Percentiles rank a stretch among this genome's conserved stretches.
phyloP scores from a whole-genome alignment of 2,888 invertebrate genomes.

The Yponomeuta malinellus region DNA sequence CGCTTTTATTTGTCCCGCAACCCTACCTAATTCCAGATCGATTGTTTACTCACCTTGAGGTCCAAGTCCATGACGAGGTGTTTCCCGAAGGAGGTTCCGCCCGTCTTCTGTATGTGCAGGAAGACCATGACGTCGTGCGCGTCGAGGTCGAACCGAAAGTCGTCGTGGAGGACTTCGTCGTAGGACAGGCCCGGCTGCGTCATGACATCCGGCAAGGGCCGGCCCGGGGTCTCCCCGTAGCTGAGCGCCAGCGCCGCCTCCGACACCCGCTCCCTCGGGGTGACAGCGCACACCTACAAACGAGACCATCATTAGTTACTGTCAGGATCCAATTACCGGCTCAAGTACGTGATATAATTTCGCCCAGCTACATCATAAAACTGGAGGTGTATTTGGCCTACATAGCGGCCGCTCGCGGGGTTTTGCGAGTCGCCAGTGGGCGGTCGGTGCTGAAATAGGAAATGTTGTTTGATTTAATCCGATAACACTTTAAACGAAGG shows the following conservation, averaged over 20 bases:
- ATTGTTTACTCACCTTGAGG: constrained; percentile 68
- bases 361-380: constrained; percentile 3
- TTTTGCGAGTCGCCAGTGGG: neutral
- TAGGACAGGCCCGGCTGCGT: constrained; percentile 85
- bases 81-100: constrained; percentile 97
- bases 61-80: constrained; percentile 97
- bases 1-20: neutral
- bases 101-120: constrained; percentile 99
- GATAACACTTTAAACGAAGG: neutral
- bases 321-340: constrained; percentile 11
- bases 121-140: constrained; percentile 98
- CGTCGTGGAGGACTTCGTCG: constrained; percentile 90
- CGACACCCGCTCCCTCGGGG: constrained; percentile 78
- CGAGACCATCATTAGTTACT: constrained; percentile 14
- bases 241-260: constrained; percentile 66
- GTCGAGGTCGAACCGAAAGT: constrained; percentile 92
- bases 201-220: constrained; percentile 68
- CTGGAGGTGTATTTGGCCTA: constrained; percentile 4
- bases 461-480: neutral
- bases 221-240: constrained; percentile 70
- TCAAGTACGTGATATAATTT: constrained; percentile 11
- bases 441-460: neutral
- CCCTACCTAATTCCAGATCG: neutral
- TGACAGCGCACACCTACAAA: constrained; percentile 82
- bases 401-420: neutral